Evolutionary conservation across 2,113 vertebrate species (phyloP).

Genomic region (Merops nubicus): DNA sequence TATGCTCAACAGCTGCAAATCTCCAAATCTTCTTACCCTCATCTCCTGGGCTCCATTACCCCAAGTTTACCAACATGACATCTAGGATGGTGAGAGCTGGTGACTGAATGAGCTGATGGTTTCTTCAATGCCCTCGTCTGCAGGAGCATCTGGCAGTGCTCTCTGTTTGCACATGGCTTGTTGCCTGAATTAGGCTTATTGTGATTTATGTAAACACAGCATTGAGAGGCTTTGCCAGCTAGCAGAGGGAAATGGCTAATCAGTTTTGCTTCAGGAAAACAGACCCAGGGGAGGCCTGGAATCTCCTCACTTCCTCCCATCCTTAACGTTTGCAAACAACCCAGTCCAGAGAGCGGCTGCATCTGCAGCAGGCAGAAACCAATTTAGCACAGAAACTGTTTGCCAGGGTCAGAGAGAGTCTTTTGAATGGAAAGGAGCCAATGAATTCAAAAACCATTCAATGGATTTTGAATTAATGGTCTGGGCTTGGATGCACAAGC

Average conservation of each 20-base stretch:
- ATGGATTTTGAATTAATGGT: not conserved
- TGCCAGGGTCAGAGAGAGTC: not conserved
- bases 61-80: not conserved
- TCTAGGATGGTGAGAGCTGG: not conserved
- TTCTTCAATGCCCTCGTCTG: not conserved
- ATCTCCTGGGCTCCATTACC: not conserved
- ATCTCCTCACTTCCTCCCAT: not conserved
- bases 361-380: not conserved
- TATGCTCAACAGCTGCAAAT: not conserved
- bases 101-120: not conserved
- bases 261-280: constrained; percentile 3
- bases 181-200: constrained; percentile 5
- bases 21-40: not conserved
- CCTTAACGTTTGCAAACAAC: not conserved
- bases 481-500: not conserved
- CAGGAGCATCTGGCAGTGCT: not conserved
- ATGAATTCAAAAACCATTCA: not conserved
- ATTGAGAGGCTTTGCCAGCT: not conserved
- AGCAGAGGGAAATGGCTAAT: not conserved
- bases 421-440: not conserved
- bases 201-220: constrained; percentile 31
- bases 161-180: not conserved
- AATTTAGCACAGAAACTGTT: not conserved
- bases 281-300: not conserved
- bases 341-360: not conserved